phyloP scores from a whole-genome alignment of 1,140 invertebrate genomes.

The Drosophila saltans region DNA sequence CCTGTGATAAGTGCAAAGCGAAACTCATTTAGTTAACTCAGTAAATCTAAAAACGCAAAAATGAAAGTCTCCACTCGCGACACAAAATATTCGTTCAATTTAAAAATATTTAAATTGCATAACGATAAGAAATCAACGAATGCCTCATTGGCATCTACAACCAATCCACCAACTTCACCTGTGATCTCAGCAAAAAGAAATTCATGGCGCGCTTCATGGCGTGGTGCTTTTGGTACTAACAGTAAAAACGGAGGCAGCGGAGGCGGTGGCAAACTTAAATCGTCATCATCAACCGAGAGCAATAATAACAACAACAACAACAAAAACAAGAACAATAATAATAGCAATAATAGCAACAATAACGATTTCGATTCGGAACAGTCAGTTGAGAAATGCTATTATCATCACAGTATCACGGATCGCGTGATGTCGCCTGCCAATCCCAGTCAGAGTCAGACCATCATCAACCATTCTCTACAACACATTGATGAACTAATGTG shows the following conservation, averaged over 20 bases:
- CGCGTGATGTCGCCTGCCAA: conserved; percentile 15
- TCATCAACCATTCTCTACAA: not conserved
- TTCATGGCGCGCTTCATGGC: conserved; percentile 76
- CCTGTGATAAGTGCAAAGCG: conserved; percentile 3
- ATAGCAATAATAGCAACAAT: not conserved
- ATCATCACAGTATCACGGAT: conserved; percentile 15
- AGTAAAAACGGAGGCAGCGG: conserved; percentile 29
- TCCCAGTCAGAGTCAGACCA: conserved; percentile 12
- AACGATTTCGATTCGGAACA: conserved; percentile 5
- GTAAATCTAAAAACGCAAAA: conserved; percentile 40
- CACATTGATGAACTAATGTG: conserved; percentile 20
- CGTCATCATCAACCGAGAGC: not conserved
- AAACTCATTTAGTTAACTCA: not conserved
- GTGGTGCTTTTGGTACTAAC: conserved; percentile 37
- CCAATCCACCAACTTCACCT: conserved; percentile 57
- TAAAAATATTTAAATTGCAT: conserved; percentile 82
- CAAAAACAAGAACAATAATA: not conserved
- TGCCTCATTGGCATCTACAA: conserved; percentile 74
- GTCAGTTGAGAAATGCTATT: conserved; percentile 18
- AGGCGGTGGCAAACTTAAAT: conserved; percentile 6
- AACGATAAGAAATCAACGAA: conserved; percentile 76
- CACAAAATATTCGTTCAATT: conserved; percentile 79
- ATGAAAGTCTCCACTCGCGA: conserved; percentile 78
- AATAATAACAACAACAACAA: not conserved
- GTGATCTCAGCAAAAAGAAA: conserved; percentile 75